These are phyloP conservation scores for Spinus pinus DNA, from an alignment of 2,797 vertebrate species.

Conservation along the genomic window DNA sequence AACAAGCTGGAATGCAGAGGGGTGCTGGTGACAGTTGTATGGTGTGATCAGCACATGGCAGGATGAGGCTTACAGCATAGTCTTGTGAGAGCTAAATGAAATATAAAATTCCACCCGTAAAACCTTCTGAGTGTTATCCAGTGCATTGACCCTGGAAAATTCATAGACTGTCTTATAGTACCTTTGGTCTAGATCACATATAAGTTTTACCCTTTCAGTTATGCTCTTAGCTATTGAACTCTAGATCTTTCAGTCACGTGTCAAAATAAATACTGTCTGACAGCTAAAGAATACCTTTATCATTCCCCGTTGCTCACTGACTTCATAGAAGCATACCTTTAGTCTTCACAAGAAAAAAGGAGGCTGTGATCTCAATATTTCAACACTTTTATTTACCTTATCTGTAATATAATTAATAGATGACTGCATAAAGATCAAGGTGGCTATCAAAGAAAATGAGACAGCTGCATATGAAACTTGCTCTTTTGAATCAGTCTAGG, in stretches of 20 bases:
- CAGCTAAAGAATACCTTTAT: conserved; percentile 57
- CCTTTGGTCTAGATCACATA: background rate
- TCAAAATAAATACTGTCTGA: conserved; percentile 66
- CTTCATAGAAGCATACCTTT: conserved; percentile 72
- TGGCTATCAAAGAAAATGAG: conserved; percentile 76
- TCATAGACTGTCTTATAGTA: background rate
- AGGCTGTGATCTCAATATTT: conserved; percentile 76
- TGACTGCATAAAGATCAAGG: conserved; percentile 77
- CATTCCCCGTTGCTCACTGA: conserved; percentile 46
- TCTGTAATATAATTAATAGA: conserved; percentile 82
- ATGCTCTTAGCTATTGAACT: conserved; percentile 34
- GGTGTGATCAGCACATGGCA: background rate
- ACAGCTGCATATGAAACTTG: conserved; percentile 69
- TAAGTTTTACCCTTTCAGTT: conserved; percentile 21
- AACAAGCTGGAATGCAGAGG: background rate
- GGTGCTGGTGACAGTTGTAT: background rate
- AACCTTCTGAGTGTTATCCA: background rate
- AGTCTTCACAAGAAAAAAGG: conserved; percentile 75
- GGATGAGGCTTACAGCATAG: background rate
- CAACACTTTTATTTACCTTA: conserved; percentile 80
- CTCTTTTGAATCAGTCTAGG: conserved; percentile 77
- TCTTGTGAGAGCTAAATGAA: background rate
- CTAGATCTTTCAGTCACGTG: conserved; percentile 65
- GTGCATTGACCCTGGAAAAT: background rate
- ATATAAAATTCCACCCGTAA: background rate